Evolutionary conservation across 2,113 vertebrate genomes (phyloP), one percentile per base, ranked within the genome.

Genomic region (Nyctibius bracteatus): DNA sequence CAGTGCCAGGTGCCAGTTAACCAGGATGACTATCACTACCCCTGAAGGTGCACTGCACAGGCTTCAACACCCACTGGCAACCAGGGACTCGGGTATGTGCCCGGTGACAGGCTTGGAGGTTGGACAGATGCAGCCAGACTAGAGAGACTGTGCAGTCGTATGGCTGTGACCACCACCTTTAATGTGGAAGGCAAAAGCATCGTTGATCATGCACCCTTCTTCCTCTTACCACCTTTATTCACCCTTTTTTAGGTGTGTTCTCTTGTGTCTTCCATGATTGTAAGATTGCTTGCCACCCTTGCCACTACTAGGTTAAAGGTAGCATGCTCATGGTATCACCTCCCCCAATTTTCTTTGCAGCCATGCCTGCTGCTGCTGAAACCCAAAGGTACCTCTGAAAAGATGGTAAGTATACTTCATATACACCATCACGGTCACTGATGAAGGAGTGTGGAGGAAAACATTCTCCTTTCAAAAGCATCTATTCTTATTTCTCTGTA

Each of bases 81-180:
- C 4, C 43, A 58, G 46, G 43, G 20, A 25, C 62, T 41, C 4
- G 1, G 7, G 20, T 46, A 10, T 35, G 28, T 22, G 43, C 9
- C 30, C 0, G 0, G 35, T 52, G 20, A 51, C 12, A 46, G 73
- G 16, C 55, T 35, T 52, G 49, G 16, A 43, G 35, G 8, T 20
- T 37, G 59, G 24, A 44, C 19, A 90, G 21, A 21, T 77, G 23
- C n/a, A 90, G 47, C 33, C 18, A 62, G 37, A 58, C 2, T 4
- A 24, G 51, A 66, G 28, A 35, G 23, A 25, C 33, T 71, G 28
- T 58, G 49, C 12, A 14, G 19, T 39, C 41, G 7, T 11, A 8
- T 4, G 72, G 35, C 58, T 61, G 49, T 77, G 58, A 59, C 5
- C 27, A 58, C 6, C 23, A 31, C 27, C 13, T 92, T 78, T 67